phyloP scores from a whole-genome alignment of 2,888 invertebrate species.

The Drosophila peninsularis region DNA sequence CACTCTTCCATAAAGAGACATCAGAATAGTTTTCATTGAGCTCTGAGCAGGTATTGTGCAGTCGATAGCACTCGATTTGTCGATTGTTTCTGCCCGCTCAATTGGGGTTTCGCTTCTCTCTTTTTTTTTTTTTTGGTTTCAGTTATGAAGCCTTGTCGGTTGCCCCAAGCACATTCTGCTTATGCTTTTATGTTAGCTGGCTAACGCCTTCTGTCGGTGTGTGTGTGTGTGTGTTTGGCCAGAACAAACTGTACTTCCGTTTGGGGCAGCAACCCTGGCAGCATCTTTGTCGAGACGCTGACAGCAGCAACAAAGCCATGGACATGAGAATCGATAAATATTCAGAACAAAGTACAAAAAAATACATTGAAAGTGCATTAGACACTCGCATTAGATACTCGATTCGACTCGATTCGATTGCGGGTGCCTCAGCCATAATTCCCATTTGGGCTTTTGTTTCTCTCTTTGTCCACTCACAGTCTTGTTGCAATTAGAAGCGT shows the following conservation, averaged over 20 bases:
- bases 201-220: constrained; percentile 53
- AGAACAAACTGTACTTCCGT: constrained; percentile 75
- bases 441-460: constrained; percentile 32
- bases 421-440: constrained; percentile 22
- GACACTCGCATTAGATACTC: constrained; percentile 58
- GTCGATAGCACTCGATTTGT: not conserved
- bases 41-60: constrained; percentile 1
- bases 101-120: not conserved
- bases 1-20: too few species aligned
- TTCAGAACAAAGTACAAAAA: constrained; percentile 54
- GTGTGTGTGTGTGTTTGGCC: constrained; percentile 58
- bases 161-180: constrained; percentile 23
- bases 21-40: not conserved
- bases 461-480: not conserved
- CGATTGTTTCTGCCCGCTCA: constrained; percentile 1
- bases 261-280: constrained; percentile 37
- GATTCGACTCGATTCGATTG: constrained; percentile 17
- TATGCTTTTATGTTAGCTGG: constrained; percentile 31
- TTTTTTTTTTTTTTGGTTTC: constrained; percentile 7
- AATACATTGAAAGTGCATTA: constrained; percentile 79
- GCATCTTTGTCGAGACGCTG: constrained; percentile 59
- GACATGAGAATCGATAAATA: constrained; percentile 72
- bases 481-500: constrained; percentile 61
- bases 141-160: constrained; percentile 17
- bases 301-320: constrained; percentile 18